A percentile compares a stretch with the other conserved stretches of the same genome.
These are phyloP conservation scores for Loripinus fragilis DNA, from an alignment of 2,888 invertebrate species.

Conservation along the genomic window DNA sequence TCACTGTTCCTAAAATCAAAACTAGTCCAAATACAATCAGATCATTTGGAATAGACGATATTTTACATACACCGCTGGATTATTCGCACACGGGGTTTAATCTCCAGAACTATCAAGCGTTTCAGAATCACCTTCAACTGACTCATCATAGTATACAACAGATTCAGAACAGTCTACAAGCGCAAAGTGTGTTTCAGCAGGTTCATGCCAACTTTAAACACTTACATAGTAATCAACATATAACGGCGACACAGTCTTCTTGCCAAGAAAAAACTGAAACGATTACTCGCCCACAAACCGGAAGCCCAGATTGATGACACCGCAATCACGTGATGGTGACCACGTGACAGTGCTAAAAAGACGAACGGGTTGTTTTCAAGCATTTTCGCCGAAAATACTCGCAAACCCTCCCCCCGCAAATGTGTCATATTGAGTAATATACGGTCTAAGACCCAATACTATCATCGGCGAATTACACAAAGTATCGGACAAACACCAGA, in stretches of 20 bases:
- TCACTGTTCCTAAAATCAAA: constrained; percentile 47
- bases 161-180: constrained; percentile 6
- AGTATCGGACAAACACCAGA: no score
- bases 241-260: constrained; percentile 36
- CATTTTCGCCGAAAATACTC: no score
- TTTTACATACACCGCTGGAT: constrained; percentile 57
- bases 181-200: neutral
- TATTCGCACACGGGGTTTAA: constrained; percentile 52
- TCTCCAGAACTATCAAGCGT: constrained; percentile 25
- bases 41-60: constrained; percentile 60
- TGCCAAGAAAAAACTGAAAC: constrained; percentile 51
- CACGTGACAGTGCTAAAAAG: no score
- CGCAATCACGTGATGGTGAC: no score
- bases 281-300: constrained; percentile 38
- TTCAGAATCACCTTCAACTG: constrained; percentile 14
- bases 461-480: no score
- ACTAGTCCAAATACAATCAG: constrained; percentile 38
- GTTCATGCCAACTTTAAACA: constrained; percentile 6
- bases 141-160: constrained; percentile 13
- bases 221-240: neutral
- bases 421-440: no score
- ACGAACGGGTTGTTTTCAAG: no score
- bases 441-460: no score
- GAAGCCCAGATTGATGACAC: constrained; percentile 52
- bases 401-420: no score